Conservation (phyloP, 2,888 invertebrate genomes). For the Allacma fusca region DNA sequence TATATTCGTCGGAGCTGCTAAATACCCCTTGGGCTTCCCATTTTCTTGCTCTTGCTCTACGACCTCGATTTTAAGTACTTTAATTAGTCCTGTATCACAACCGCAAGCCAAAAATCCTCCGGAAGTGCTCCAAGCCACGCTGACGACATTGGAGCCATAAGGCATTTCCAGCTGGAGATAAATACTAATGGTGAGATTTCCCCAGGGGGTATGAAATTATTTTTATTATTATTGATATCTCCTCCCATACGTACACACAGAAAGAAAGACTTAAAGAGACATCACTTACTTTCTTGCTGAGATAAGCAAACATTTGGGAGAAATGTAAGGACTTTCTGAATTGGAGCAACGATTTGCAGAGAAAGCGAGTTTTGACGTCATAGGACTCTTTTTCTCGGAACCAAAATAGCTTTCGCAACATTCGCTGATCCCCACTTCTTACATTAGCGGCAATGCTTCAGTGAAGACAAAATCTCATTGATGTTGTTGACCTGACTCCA, state of each 20-base stretch:
- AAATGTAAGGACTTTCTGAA: conserved; percentile 30
- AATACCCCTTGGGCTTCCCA: conserved; percentile 62
- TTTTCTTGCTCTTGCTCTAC: conserved; percentile 65
- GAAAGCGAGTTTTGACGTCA: conserved; percentile 8
- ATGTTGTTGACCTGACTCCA: too few relatives aligned
- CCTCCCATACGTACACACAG: too few relatives aligned
- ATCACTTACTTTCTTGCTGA: conserved; percentile 76
- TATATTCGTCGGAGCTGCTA: conserved; percentile 79
- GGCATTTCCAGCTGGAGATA: conserved; percentile 91
- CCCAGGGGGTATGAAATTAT: too few relatives aligned
- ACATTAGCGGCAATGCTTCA: conserved; percentile 33
- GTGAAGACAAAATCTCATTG: neutral
- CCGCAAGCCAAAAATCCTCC: conserved; percentile 97
- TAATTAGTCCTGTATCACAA: conserved; percentile 93
- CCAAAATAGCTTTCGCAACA: conserved; percentile 33
- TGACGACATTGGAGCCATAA: conserved; percentile 88
- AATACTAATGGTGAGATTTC: too few relatives aligned
- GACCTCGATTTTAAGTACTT: conserved; percentile 90
- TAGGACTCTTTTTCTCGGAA: conserved; percentile 34
- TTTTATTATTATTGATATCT: too few relatives aligned
- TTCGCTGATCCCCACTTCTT: neutral
- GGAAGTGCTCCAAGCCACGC: conserved; percentile 72
- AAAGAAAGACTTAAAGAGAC: too few relatives aligned
- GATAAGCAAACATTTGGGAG: conserved; percentile 73
- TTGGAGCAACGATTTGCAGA: neutral